These are phyloP conservation scores for Philonicus albiceps DNA, from an alignment of 2,888 invertebrate genomes.

Conservation along the genomic window DNA sequence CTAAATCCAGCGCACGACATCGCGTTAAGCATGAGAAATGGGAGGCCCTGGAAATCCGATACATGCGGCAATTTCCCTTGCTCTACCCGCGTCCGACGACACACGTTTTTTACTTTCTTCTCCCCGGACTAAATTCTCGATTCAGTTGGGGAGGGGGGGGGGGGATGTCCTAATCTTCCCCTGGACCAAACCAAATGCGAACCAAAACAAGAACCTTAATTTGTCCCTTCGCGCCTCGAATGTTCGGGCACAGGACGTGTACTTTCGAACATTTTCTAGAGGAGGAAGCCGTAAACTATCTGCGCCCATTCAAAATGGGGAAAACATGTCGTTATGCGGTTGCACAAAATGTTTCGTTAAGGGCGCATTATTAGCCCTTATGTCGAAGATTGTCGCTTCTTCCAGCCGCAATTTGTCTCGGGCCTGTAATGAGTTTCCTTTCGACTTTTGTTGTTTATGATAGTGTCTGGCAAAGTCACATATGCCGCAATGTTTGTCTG, in stretches of 20 bases:
- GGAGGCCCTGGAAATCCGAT: neutral
- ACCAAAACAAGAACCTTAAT: slow-evolving; percentile 30
- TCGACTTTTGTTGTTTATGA: neutral
- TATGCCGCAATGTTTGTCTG: neutral
- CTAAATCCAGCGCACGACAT: slow-evolving; percentile 36
- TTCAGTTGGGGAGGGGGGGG: too few species aligned
- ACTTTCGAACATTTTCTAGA: neutral
- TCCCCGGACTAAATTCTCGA: neutral
- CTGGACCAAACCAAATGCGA: neutral
- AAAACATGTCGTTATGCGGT: slow-evolving; percentile 41
- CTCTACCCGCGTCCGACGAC: too few species aligned
- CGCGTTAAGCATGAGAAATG: slow-evolving; percentile 30
- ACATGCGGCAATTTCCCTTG: slow-evolving; percentile 9
- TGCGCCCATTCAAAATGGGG: slow-evolving; percentile 33
- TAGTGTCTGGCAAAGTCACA: neutral
- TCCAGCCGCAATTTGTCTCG: slow-evolving; percentile 14
- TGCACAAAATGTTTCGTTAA: slow-evolving; percentile 40
- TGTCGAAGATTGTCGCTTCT: neutral
- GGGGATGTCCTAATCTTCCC: neutral
- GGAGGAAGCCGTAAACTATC: slow-evolving; percentile 31
- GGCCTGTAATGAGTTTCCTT: slow-evolving; percentile 24
- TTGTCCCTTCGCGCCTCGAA: neutral
- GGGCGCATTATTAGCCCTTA: slow-evolving; percentile 5
- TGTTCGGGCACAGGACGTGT: neutral
- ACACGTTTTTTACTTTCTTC: slow-evolving; percentile 1